These are phyloP conservation scores for Montipora efflorescens DNA, from an alignment of 64 coral and sea anemone genomes.

Conservation along the genomic window DNA sequence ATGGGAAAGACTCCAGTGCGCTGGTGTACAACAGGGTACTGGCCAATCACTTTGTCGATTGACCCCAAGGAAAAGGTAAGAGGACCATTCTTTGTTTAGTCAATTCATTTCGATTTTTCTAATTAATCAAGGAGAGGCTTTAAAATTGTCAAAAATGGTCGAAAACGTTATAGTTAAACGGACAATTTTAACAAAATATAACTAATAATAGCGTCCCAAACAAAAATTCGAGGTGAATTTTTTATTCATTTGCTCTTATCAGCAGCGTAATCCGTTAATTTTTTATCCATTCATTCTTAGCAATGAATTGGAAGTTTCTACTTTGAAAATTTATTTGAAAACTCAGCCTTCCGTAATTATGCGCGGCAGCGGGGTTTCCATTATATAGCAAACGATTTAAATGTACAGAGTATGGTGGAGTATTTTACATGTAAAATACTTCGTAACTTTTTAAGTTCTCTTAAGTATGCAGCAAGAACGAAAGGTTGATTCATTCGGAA, in stretches of 20 bases:
- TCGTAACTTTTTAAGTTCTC: neutral
- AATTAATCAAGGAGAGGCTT: neutral
- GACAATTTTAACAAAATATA: neutral
- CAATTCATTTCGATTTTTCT: neutral
- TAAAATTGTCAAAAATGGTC: neutral
- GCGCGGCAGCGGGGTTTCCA: neutral
- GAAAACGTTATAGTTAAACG: neutral
- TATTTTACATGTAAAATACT: neutral
- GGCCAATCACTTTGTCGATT: neutral
- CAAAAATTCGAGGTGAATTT: neutral
- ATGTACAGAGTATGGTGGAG: constrained; percentile 1
- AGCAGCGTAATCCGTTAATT: neutral
- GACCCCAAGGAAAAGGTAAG: constrained; percentile 1
- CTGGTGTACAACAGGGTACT: constrained; percentile 2
- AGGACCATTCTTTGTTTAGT: neutral
- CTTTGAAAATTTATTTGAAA: constrained; percentile 4
- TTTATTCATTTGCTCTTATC: neutral
- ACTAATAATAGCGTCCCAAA: neutral
- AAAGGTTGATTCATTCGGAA: neutral
- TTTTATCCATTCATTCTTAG: constrained; percentile 4
- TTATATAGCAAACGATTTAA: constrained; percentile 3
- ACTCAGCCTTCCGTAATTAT: constrained; percentile 6
- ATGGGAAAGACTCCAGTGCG: neutral
- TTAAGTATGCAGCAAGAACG: neutral
- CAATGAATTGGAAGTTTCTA: neutral